These are phyloP conservation scores for Colaptes auratus DNA, from an alignment of 2,113 vertebrate species.

Conservation along the genomic window DNA sequence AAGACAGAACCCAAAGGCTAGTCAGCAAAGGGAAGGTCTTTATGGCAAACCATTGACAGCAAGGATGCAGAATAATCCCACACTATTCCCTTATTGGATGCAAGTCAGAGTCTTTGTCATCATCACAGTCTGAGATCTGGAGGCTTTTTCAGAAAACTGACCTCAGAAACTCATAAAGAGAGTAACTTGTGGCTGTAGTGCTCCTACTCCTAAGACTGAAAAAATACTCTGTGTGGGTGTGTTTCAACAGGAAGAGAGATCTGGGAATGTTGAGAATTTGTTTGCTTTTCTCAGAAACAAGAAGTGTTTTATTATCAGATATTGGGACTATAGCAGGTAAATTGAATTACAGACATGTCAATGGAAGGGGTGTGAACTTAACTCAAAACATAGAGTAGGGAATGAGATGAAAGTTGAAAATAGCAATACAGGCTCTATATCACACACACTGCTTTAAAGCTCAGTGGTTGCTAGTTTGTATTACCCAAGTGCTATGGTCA, in stretches of 20 bases:
- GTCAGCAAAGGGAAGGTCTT: not conserved
- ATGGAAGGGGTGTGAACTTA: not conserved
- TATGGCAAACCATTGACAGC: not conserved
- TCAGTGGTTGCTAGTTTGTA: not conserved
- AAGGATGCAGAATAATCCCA: not conserved
- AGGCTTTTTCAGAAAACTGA: not conserved
- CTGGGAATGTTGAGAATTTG: not conserved
- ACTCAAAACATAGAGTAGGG: not conserved
- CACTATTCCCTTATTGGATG: not conserved
- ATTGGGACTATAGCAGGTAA: not conserved
- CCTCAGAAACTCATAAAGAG: not conserved
- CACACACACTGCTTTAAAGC: not conserved
- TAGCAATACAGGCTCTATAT: not conserved
- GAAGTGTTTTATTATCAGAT: not conserved
- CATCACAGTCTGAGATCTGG: not conserved
- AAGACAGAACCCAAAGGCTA: slow-evolving; percentile 4
- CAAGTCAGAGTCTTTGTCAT: not conserved
- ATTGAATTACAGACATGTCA: not conserved
- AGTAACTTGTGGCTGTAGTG: not conserved
- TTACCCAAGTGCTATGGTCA: not conserved
- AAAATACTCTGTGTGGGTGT: not conserved
- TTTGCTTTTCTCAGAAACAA: not conserved
- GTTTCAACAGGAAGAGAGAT: not conserved
- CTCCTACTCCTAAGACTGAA: not conserved
- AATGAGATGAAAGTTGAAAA: not conserved